These are phyloP conservation scores for Latheticus oryzae DNA, from an alignment of 2,888 invertebrate genomes.

Conservation along the genomic window DNA sequence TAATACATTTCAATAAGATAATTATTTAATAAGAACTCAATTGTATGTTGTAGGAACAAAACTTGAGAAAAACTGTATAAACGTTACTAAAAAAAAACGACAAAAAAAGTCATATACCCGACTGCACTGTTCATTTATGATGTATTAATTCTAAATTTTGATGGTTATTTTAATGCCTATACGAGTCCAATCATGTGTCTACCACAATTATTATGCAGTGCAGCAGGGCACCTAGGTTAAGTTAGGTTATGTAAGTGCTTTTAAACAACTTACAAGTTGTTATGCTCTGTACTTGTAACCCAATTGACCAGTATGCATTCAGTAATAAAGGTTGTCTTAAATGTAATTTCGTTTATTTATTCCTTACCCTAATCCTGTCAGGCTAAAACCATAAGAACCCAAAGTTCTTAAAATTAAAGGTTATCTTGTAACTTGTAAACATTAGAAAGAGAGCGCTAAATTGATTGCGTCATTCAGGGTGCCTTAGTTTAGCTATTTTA, in stretches of 20 bases:
- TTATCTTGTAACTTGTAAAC: no score
- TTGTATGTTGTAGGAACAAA: constrained; percentile 62
- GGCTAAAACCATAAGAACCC: background rate
- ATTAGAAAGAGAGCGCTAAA: no score
- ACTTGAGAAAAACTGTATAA: constrained; percentile 55
- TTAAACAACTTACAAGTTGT: constrained; percentile 66
- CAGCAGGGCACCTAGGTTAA: constrained; percentile 61
- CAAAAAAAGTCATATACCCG: constrained; percentile 51
- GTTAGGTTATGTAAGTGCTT: constrained; percentile 67
- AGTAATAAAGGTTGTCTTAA: constrained; percentile 71
- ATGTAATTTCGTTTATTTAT: constrained; percentile 55
- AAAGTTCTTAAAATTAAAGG: no score
- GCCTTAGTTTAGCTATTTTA: no score
- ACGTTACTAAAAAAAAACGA: constrained; percentile 49
- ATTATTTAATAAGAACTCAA: constrained; percentile 61
- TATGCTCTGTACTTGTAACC: constrained; percentile 68
- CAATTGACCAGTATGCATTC: constrained; percentile 70
- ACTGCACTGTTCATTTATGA: constrained; percentile 58
- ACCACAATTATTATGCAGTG: constrained; percentile 53
- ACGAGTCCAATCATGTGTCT: constrained; percentile 47
- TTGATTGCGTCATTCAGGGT: no score
- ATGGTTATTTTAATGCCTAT: constrained; percentile 50
- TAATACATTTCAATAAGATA: constrained; percentile 64
- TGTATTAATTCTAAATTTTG: constrained; percentile 58
- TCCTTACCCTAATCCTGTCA: background rate